Evolutionary conservation across 1,140 invertebrate species (phyloP).

Genomic region (Thaumatotibia leucotreta): DNA sequence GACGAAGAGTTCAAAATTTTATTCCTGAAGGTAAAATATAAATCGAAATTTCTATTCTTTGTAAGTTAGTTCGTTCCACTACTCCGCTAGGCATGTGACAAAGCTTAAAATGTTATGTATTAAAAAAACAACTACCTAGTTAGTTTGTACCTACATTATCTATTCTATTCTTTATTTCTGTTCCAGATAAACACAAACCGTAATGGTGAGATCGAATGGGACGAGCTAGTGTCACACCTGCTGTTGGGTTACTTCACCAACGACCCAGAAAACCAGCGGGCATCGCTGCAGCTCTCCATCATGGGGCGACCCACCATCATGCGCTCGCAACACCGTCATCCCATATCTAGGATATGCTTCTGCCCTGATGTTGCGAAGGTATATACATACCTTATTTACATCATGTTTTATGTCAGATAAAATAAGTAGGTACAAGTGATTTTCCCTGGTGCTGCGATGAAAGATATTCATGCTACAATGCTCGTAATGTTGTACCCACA

Average conservation of each 20-base stretch:
- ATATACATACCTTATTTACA: no score
- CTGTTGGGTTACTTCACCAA: constrained; percentile 81
- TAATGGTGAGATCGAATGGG: constrained; percentile 79
- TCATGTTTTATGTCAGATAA: no score
- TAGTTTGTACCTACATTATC: no score
- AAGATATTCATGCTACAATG: no score
- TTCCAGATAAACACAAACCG: constrained; percentile 73
- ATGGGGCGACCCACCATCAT: constrained; percentile 75
- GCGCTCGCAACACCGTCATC: constrained; percentile 79
- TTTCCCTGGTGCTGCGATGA: no score
- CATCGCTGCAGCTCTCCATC: constrained; percentile 79
- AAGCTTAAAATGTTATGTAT: no score
- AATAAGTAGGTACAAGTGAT: no score
- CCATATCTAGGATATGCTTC: constrained; percentile 79
- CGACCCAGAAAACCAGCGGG: constrained; percentile 76
- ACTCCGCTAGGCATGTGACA: no score
- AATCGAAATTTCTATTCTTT: no score
- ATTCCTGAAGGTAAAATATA: constrained; percentile 68
- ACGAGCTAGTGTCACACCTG: constrained; percentile 82
- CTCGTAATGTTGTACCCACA: no score
- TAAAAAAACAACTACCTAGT: no score
- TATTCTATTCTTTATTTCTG: neutral
- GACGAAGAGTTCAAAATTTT: constrained; percentile 68
- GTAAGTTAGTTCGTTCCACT: no score
- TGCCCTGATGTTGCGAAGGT: constrained; percentile 77